A percentile compares a stretch with the other conserved stretches of the same genome.
phyloP scores from a whole-genome alignment of 1,140 invertebrate genomes.

The Macrosteles quadrilineatus region DNA sequence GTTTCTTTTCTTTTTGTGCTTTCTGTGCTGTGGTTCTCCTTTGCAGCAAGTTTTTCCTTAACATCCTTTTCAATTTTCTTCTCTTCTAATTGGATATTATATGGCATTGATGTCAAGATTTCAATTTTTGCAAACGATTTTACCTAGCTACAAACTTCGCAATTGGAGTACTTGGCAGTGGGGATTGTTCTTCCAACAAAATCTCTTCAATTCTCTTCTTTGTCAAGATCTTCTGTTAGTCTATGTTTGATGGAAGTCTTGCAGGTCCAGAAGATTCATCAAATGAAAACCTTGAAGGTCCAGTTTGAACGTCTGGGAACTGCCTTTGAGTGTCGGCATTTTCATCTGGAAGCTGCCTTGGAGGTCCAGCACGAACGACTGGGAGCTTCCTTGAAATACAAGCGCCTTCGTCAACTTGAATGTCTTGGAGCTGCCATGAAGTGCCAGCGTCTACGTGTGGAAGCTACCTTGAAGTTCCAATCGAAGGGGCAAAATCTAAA shows the following conservation, averaged over 20 bases:
- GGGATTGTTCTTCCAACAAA: neutral
- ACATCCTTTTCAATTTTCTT: too few relatives aligned
- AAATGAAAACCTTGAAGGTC: neutral
- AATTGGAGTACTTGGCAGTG: too few relatives aligned
- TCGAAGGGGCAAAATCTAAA: constrained; percentile 10
- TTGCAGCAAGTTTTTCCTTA: too few relatives aligned
- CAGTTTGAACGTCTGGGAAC: neutral
- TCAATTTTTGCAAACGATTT: too few relatives aligned
- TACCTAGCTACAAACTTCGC: too few relatives aligned
- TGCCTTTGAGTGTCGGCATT: neutral
- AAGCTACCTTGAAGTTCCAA: neutral
- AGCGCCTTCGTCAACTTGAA: too few relatives aligned
- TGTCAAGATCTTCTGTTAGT: neutral
- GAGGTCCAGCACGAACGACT: neutral
- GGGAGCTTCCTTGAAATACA: too few relatives aligned
- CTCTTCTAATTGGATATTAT: too few relatives aligned
- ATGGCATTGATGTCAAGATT: too few relatives aligned
- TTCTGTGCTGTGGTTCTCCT: too few relatives aligned
- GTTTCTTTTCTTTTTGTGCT: too few relatives aligned
- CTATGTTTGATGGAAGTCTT: neutral
- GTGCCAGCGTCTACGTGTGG: neutral
- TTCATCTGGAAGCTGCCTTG: neutral
- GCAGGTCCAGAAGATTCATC: neutral
- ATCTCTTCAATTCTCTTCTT: neutral
- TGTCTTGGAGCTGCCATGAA: neutral